These are phyloP conservation scores for Boleophthalmus pectinirostris DNA, from an alignment of 2,113 vertebrate genomes.

Conservation along the genomic window DNA sequence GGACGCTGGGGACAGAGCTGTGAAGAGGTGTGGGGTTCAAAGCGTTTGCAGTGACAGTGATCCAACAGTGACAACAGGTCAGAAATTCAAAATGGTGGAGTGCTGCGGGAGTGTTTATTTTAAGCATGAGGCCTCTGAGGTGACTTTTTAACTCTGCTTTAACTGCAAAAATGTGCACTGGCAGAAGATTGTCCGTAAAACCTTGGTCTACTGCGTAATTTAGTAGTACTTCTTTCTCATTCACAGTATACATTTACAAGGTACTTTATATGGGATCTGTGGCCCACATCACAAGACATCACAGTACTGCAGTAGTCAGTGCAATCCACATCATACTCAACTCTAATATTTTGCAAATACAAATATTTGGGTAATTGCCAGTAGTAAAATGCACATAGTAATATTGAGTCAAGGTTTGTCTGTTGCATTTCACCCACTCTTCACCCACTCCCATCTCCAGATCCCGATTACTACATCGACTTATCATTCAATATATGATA, in stretches of 20 bases:
- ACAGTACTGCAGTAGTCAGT: too few relatives aligned
- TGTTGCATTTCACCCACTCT: too few relatives aligned
- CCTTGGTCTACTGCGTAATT: not conserved
- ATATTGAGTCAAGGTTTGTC: too few relatives aligned
- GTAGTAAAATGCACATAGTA: too few relatives aligned
- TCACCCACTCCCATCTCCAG: too few relatives aligned
- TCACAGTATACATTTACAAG: not conserved
- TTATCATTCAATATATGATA: too few relatives aligned
- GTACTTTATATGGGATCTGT: not conserved
- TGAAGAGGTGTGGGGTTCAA: not conserved
- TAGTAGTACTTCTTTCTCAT: constrained; percentile 2
- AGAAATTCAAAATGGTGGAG: constrained; percentile 2
- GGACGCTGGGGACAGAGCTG: not conserved
- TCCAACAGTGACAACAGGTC: not conserved
- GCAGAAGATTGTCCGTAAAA: not conserved
- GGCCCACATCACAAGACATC: too few relatives aligned
- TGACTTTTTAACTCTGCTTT: constrained; percentile 1
- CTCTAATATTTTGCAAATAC: too few relatives aligned
- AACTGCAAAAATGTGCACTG: constrained; percentile 15
- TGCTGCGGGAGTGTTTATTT: constrained; percentile 13
- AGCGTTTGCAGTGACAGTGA: not conserved
- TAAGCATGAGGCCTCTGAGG: constrained; percentile 16
- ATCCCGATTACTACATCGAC: too few relatives aligned
- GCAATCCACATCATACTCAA: too few relatives aligned
- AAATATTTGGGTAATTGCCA: too few relatives aligned